Conservation (phyloP, 1,140 invertebrate genomes). For the Cotesia typhae region DNA sequence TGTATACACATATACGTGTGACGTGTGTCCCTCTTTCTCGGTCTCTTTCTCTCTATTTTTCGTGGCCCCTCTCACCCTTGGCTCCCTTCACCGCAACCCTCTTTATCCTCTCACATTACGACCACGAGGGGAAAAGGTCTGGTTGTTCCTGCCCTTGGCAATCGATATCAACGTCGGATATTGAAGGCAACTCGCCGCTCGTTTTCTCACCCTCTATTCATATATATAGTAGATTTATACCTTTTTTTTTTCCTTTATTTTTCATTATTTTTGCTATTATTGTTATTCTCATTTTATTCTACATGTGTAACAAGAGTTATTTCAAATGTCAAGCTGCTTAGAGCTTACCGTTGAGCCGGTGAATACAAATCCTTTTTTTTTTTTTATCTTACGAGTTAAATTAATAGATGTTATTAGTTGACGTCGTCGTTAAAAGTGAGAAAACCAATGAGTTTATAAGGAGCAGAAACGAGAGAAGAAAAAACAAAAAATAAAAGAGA, state of each 20-base stretch:
- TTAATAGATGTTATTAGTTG: conserved; percentile 1
- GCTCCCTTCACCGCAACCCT: conserved; percentile 38
- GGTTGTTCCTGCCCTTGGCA: conserved; percentile 49
- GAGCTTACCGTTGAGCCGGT: no score
- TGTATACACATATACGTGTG: conserved; percentile 22
- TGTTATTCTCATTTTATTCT: neutral
- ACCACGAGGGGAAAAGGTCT: conserved; percentile 32
- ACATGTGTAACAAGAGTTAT: no score
- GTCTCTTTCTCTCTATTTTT: no score
- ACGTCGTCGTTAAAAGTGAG: neutral
- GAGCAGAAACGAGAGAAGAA: neutral
- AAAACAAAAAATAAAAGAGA: neutral
- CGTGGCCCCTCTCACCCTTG: no score
- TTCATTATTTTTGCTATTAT: neutral
- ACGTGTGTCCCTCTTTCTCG: no score
- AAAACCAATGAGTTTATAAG: neutral
- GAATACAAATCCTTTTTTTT: no score
- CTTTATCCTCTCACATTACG: conserved; percentile 30
- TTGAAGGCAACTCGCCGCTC: conserved; percentile 41
- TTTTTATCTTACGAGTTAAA: neutral
- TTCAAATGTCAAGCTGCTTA: no score
- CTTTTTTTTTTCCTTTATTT: conserved; percentile 16
- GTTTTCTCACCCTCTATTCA: conserved; percentile 29
- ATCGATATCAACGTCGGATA: conserved; percentile 59
- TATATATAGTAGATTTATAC: conserved; percentile 9